Conservation (phyloP, 2,888 invertebrate species). For the Strigamia maritima region DNA sequence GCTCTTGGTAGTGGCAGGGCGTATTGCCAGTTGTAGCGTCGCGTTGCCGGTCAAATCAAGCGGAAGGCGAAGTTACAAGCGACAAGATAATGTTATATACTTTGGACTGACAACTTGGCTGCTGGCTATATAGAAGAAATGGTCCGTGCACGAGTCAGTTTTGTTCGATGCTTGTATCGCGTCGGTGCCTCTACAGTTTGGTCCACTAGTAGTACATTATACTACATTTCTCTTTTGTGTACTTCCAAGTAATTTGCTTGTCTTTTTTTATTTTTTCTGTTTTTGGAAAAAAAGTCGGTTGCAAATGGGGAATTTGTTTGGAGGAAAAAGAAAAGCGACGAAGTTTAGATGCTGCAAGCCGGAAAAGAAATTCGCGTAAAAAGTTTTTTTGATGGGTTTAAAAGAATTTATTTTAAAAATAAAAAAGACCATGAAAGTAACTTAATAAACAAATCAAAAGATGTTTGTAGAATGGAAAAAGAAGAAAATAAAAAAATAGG, state of each 20-base stretch:
- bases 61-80: background rate
- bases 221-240: slow-evolving; percentile 9
- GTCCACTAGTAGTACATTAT: background rate
- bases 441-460: slow-evolving; percentile 15
- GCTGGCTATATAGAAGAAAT: slow-evolving; percentile 5
- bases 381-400: slow-evolving; percentile 3
- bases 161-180: slow-evolving; percentile 10
- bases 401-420: background rate
- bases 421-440: background rate
- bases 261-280: background rate
- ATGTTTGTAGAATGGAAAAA: background rate
- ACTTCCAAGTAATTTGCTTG: slow-evolving; percentile 10
- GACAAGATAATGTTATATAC: slow-evolving; percentile 15
- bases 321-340: background rate
- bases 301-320: background rate
- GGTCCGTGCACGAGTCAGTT: slow-evolving; percentile 15
- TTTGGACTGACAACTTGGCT: slow-evolving; percentile 15
- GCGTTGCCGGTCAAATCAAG: slow-evolving; percentile 24
- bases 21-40: background rate
- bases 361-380: slow-evolving; percentile 10
- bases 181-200: background rate
- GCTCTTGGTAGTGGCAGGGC: background rate
- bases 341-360: slow-evolving; percentile 4
- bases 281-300: background rate
- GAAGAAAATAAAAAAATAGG: background rate